These are phyloP conservation scores for Xanthorhoe spadicearia DNA, from an alignment of 2,888 invertebrate species.

Conservation along the genomic window DNA sequence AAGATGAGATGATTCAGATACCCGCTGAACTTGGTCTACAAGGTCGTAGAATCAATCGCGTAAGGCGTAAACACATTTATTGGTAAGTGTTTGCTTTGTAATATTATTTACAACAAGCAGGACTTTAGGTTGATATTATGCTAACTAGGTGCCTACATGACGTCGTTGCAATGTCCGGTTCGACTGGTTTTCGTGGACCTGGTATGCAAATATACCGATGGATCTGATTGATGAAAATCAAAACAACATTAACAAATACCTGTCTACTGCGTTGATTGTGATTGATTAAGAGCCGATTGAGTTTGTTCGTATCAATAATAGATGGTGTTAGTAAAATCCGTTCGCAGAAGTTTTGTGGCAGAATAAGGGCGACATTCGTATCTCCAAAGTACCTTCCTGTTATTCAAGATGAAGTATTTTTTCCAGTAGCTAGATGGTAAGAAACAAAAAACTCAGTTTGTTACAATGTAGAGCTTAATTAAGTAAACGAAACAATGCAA, in stretches of 20 bases:
- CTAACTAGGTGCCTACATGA: constrained; percentile 10
- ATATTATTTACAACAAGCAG: constrained; percentile 11
- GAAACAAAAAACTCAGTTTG: too few species aligned
- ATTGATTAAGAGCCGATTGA: too few species aligned
- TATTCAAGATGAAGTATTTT: too few species aligned
- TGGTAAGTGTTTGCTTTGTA: background rate
- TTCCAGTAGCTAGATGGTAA: too few species aligned
- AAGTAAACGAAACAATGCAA: too few species aligned
- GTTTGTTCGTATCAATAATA: too few species aligned
- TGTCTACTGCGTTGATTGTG: background rate
- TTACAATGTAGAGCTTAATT: too few species aligned
- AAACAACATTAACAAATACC: background rate
- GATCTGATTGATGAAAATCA: constrained; percentile 6
- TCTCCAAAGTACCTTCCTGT: too few species aligned
- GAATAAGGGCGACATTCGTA: too few species aligned
- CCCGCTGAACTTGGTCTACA: background rate
- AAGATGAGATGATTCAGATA: background rate
- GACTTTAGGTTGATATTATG: background rate
- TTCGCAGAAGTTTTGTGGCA: too few species aligned
- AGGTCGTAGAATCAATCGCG: background rate
- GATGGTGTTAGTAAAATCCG: too few species aligned
- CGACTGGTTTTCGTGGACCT: constrained; percentile 27
- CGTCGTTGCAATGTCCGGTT: constrained; percentile 36
- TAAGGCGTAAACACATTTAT: background rate
- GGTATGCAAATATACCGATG: constrained; percentile 5